Conservation (phyloP, 2,113 vertebrate species). For the Aramus guarauna region DNA sequence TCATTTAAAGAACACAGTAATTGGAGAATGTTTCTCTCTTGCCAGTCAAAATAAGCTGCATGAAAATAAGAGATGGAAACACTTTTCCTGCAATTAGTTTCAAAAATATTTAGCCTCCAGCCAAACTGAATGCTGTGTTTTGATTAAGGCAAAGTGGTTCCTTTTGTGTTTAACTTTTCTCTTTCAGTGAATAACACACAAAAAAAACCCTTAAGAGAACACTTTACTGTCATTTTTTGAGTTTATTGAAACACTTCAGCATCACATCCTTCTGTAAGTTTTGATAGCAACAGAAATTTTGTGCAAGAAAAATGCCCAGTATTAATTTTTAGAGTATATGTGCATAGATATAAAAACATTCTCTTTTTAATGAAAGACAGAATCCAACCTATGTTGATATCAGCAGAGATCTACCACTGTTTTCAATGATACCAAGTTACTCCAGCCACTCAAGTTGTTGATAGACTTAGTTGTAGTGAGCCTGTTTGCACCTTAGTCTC, state of each 20-base stretch:
- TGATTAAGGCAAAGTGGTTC: not conserved
- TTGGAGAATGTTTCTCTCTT: constrained; percentile 29
- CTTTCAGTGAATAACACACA: not conserved
- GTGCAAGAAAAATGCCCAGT: fast-evolving
- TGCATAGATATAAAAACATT: not conserved
- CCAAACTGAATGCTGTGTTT: not conserved
- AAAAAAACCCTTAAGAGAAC: not conserved
- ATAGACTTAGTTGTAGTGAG: not conserved
- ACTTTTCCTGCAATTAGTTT: not conserved
- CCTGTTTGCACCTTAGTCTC: not conserved
- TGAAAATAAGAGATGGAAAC: not conserved
- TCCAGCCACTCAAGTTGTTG: not conserved
- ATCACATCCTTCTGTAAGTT: not conserved
- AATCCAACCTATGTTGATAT: not conserved
- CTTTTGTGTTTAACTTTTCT: not conserved
- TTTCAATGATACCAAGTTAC: not conserved
- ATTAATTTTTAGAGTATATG: not conserved
- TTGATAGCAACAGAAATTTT: not conserved
- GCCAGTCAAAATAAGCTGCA: not conserved
- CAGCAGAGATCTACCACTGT: not conserved
- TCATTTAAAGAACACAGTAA: constrained; percentile 53
- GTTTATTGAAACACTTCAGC: not conserved
- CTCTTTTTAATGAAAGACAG: not conserved
- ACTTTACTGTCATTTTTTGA: not conserved
- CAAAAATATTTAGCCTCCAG: not conserved